Evolutionary conservation across 2,888 invertebrate species (phyloP), one percentile per base, ranked within the genome.

Genomic region (Amorpha juglandis): DNA sequence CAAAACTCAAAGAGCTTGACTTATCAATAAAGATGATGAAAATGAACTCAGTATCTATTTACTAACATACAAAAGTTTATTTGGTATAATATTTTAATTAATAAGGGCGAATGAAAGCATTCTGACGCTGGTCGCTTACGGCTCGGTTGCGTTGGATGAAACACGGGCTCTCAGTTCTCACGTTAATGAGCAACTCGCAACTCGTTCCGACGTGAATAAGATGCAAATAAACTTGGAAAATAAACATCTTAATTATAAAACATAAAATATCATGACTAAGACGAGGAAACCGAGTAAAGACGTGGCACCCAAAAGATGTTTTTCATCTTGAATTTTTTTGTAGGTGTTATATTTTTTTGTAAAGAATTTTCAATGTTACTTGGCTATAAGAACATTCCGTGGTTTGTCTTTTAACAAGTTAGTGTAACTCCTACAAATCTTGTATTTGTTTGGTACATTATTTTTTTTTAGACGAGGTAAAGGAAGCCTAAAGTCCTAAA

Each of bases 121-220:
- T 42, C 38, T n/a, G 14, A 14, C 16, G 19, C 16, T 12, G 58
- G 58, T 38, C 12, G 58, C 38, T 19, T 19, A 1, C 38, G 19
- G 58, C 38, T 58, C 38, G 58, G 58, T 48, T 55, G 19, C 35
- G 33, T 48, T 64, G 58, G 12, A 58, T 48, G 42, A 9, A 48
- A 16, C 63, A 19, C 50, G 48, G 55, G 9, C 35, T 7, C n/a
- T n/a, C n/a, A n/a, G n/a, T n/a, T n/a, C n/a, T n/a, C 11, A n/a
- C 48, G 33, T 33, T 63, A 63, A 63, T 63, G 63, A 63, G 48
- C 48, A 16, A n/a, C n/a, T n/a, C n/a, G n/a, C 16, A 63, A 63
- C 58, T 42, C 42, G 58, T 19, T 58, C 42, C 19, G 12, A 19
- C 12, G 12, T 58, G 58, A 58, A 58, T 58, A 58, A 14, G 38